phyloP scores from a whole-genome alignment of 2,797 vertebrate genomes.

The Sylvia borin region DNA sequence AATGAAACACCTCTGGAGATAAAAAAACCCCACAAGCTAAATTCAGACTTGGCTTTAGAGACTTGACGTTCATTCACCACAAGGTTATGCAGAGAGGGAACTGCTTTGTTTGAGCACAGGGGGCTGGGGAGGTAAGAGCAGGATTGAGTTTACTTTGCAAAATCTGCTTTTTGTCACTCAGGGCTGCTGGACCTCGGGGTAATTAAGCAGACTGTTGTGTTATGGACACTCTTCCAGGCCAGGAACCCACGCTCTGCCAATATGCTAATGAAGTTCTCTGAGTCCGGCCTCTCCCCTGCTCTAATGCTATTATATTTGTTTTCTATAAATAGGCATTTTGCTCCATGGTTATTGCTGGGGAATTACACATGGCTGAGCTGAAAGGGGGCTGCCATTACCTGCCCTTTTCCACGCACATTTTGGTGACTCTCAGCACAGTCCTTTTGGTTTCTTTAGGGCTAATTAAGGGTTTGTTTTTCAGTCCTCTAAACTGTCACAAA shows the following conservation, averaged over 20 bases:
- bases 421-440: background rate
- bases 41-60: background rate
- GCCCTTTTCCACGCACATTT: background rate
- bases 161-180: background rate
- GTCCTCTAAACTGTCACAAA: background rate
- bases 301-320: background rate
- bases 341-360: background rate
- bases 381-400: background rate
- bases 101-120: background rate
- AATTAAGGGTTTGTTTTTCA: background rate
- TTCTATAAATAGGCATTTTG: background rate
- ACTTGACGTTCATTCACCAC: background rate
- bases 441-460: background rate
- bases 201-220: background rate
- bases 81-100: background rate
- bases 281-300: background rate
- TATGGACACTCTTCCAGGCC: background rate
- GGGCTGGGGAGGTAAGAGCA: background rate
- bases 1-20: constrained; percentile 68
- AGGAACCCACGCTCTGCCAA: background rate
- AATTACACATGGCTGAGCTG: background rate
- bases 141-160: background rate
- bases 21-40: background rate
- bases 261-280: background rate
- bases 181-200: background rate